Base-by-base conservation (phyloP, 1,140 invertebrate species). In the Diorhabda sublineata region DNA sequence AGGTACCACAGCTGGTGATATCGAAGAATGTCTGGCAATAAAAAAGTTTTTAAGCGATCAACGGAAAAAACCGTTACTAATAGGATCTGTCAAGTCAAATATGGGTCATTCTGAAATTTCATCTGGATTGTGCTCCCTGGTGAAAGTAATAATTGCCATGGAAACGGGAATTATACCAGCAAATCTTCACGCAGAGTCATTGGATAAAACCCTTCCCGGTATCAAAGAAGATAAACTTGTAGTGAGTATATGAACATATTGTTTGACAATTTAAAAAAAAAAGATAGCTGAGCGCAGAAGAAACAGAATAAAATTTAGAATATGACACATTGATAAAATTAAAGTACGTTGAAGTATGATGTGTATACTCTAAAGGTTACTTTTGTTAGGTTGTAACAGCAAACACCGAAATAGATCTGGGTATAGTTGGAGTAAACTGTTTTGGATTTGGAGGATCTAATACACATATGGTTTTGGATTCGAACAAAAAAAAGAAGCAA, bases 41-140 rank as follows among this genome's bases (percentile, higher is more conserved):
- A 88, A 92, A n/a, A 87, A 89, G 73, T 85, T 95, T 3, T 91
- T 97, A 75, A 93, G 91, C 72, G 86, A 84, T 4, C 87, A 87
- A 5, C 82, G 90, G 11, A 83, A 76, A 0, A 82, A 81, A 2
- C 92, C 95, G 0, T 82, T 98, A 0, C 81, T 86, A 45, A 91
- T 98, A 71, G 96, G 96, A 3, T 93, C 95, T 0, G 85, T 96
- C 1, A 98, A 98, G 79, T 95, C 94, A 0, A 98, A 97, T 80
- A 86, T 97, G 77, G 96, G 96, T 0, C 96, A 98, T 79, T 87
- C 92, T 1, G 96, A 98, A 81, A 90, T 93, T 5, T 91, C 92
- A 2, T 95, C 94, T 58, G 95, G 95, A 68, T 81, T 93, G 1
- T 93, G 92, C 78, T 91, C 92, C 1, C 74, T 97, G 52, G 87